phyloP scores from a whole-genome alignment of 2,888 invertebrate species.

The Eristalis tenax region DNA sequence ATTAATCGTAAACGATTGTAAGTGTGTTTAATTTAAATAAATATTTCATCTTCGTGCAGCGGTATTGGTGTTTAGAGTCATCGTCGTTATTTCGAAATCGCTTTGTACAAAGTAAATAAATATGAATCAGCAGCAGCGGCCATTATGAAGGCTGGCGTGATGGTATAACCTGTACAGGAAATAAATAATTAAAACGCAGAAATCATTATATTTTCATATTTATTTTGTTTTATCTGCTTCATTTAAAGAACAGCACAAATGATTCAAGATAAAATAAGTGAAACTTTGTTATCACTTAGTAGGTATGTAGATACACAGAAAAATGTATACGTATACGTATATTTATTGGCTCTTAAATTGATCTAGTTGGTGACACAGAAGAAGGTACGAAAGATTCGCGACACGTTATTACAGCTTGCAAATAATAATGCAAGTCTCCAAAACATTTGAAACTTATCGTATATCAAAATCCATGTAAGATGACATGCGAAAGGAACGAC shows the following conservation, averaged over 20 bases:
- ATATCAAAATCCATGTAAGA: not conserved
- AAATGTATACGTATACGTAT: not conserved
- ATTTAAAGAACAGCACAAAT: not conserved
- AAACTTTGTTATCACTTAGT: constrained; percentile 7
- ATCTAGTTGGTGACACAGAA: not conserved
- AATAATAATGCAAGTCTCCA: too few relatives aligned
- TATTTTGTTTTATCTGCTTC: constrained; percentile 21
- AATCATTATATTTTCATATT: constrained; percentile 53
- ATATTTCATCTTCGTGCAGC: constrained; percentile 52
- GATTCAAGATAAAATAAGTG: constrained; percentile 15
- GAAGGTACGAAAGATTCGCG: not conserved
- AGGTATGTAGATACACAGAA: not conserved
- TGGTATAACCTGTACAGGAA: constrained; percentile 59
- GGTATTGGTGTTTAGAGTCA: constrained; percentile 59
- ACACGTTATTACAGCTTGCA: not conserved
- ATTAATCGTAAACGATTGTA: constrained; percentile 66
- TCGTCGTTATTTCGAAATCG: constrained; percentile 60
- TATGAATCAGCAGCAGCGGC: constrained; percentile 51
- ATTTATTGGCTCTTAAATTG: not conserved
- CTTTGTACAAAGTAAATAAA: constrained; percentile 65
- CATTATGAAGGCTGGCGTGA: constrained; percentile 32
- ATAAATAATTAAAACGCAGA: constrained; percentile 14
- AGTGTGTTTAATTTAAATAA: constrained; percentile 70
- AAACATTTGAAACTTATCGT: not conserved
- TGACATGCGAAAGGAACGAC: not conserved